A percentile compares a stretch with the other conserved stretches of the same genome.
phyloP scores from a whole-genome alignment of 2,888 invertebrate genomes.

The Conomelus anceps region DNA sequence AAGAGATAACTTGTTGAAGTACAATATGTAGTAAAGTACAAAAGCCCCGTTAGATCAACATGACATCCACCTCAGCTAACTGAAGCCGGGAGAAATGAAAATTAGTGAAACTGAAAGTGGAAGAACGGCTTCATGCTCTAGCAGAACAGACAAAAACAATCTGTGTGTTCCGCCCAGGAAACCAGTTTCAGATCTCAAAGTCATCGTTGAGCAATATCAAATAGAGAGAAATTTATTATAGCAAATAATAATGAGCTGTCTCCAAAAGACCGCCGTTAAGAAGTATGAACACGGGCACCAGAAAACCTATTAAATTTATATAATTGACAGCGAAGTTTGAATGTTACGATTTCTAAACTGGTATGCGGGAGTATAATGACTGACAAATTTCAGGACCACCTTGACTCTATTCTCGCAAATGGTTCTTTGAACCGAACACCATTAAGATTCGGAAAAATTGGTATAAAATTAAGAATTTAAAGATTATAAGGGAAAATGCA shows the following conservation, averaged over 20 bases:
- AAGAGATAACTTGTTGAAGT: not conserved
- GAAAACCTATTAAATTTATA: not conserved
- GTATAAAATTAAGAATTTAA: not conserved
- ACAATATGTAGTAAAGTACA: not conserved
- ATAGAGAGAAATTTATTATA: not conserved
- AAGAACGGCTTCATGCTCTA: not conserved
- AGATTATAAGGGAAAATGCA: no score
- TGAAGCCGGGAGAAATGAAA: not conserved
- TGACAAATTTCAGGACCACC: not conserved
- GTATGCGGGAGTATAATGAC: not conserved
- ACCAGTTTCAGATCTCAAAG: not conserved
- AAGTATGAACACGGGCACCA: not conserved
- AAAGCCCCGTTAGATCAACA: not conserved
- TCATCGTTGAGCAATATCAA: not conserved
- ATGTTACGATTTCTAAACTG: not conserved
- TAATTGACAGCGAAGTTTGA: not conserved
- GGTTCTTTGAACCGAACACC: not conserved
- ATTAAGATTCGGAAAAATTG: not conserved
- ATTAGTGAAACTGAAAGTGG: not conserved
- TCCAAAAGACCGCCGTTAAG: not conserved
- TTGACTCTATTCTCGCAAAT: not conserved
- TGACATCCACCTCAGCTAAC: not conserved
- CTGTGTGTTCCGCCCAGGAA: not conserved
- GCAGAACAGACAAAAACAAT: not conserved
- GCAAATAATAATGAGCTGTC: not conserved